Evolutionary conservation across 2,797 vertebrate species (phyloP).

Genomic region (Toxotes lorentzi): DNA sequence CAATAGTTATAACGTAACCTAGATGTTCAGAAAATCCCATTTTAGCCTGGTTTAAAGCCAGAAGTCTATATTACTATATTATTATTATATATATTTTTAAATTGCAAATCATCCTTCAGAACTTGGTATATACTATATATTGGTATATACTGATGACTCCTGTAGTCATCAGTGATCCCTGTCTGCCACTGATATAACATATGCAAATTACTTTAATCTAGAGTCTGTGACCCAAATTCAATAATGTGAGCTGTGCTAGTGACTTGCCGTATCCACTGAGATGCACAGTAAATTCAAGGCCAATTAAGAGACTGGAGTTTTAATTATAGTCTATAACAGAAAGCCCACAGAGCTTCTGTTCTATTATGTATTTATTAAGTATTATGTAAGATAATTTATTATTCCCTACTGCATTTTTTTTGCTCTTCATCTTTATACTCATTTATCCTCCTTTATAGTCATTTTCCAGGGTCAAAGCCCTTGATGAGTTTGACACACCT

Average conservation of each 20-base stretch:
- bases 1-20: neutral
- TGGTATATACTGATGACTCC: neutral
- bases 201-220: neutral
- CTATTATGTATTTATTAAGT: neutral
- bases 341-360: neutral
- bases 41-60: neutral
- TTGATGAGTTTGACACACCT: no score
- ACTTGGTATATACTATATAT: neutral
- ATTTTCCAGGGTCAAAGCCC: no score
- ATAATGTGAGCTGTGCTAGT: neutral
- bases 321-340: neutral
- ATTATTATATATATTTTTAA: neutral
- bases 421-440: no score
- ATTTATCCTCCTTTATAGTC: no score
- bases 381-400: neutral
- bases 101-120: neutral
- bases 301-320: neutral
- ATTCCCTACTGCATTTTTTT: no score
- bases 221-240: neutral
- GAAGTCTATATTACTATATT: neutral
- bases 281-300: neutral
- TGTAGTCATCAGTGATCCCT: neutral
- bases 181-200: neutral
- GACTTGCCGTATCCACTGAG: neutral
- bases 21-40: no score